Evolutionary conservation across 2,113 vertebrate species (phyloP).

Genomic region (Oncorhynchus tshawytscha): DNA sequence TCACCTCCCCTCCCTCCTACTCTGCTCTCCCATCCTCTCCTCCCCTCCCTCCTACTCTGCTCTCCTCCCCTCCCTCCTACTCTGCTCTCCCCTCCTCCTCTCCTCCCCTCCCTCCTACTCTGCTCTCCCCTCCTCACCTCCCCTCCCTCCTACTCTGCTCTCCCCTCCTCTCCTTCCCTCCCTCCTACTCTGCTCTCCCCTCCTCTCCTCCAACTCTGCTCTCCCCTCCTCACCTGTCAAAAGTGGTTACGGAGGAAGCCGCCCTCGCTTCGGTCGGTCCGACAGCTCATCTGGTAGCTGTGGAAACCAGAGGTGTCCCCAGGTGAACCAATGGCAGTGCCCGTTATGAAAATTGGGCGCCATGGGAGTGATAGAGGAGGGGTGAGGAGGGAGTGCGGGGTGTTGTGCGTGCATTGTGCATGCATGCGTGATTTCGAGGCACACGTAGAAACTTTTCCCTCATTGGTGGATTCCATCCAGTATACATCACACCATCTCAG

Average conservation of each 20-base stretch:
- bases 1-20: no score
- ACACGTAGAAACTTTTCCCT: background rate
- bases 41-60: no score
- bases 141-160: no score
- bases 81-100: no score
- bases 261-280: background rate
- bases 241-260: conserved; percentile 44
- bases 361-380: conserved; percentile 10
- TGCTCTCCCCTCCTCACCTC: no score
- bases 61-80: no score
- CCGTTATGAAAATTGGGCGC: conserved; percentile 56
- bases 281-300: conserved; percentile 22
- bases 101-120: no score
- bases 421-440: background rate
- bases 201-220: no score
- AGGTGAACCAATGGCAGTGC: conserved; percentile 31
- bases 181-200: no score
- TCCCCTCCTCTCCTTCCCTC: no score
- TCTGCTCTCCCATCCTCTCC: no score
- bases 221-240: conserved; percentile 49
- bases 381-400: conserved; percentile 9
- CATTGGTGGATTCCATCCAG: background rate
- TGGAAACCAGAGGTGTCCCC: conserved; percentile 34
- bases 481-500: background rate
- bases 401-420: background rate